phyloP scores from a whole-genome alignment of 2,888 invertebrate genomes.

The Pilophorus perplexus region DNA sequence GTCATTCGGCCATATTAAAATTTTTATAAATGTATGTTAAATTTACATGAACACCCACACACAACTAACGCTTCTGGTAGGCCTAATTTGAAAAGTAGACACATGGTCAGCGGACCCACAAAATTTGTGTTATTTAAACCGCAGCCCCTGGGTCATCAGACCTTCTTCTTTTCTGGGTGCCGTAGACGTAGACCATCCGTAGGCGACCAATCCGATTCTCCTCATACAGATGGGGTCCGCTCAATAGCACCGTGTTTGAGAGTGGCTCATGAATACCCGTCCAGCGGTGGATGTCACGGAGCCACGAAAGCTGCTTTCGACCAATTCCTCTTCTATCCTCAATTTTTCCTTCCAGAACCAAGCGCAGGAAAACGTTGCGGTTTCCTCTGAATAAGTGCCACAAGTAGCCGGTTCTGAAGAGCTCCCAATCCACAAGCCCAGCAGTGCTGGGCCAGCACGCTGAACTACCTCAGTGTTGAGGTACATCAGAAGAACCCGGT shows the following conservation, averaged over 20 bases:
- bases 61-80: no score
- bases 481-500: background rate
- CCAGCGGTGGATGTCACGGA: background rate
- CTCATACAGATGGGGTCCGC: background rate
- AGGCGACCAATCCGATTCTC: background rate
- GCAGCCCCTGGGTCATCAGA: no score
- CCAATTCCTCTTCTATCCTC: background rate
- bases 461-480: background rate
- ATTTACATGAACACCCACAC: no score
- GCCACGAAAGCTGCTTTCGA: background rate
- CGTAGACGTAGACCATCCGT: background rate
- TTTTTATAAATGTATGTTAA: no score
- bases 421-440: background rate
- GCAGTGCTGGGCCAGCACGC: no score
- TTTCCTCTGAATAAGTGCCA: background rate
- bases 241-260: background rate
- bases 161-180: background rate
- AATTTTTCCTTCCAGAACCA: background rate
- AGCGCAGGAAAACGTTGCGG: background rate
- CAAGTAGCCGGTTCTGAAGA: background rate
- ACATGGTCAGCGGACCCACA: no score
- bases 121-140: no score
- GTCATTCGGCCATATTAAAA: no score
- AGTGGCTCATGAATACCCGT: no score
- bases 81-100: no score